Percentiles rank a stretch among this genome's conserved stretches.
phyloP scores from a whole-genome alignment of 23 tunicate species.

The Ciona savignyi region DNA sequence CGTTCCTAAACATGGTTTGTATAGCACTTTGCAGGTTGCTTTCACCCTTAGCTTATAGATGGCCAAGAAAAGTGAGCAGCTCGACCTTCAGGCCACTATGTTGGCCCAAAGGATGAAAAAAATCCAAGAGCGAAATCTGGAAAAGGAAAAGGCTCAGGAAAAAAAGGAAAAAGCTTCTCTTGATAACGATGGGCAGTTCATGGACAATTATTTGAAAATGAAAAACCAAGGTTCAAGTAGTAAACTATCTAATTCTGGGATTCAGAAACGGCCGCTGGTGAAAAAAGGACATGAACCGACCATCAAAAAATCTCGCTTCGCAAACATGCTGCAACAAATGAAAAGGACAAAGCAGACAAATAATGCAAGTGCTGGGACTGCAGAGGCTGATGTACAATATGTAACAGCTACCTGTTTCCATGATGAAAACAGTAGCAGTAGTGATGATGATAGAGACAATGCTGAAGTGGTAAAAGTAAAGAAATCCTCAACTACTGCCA shows the following conservation, averaged over 20 bases:
- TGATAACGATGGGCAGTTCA: slow-evolving; percentile 68
- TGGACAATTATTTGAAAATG: slow-evolving; percentile 66
- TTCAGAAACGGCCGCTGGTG: neutral
- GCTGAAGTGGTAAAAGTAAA: neutral
- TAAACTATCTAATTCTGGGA: slow-evolving; percentile 4
- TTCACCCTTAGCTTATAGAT: neutral
- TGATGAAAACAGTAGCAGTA: slow-evolving; percentile 44
- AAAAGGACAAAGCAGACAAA: slow-evolving; percentile 25
- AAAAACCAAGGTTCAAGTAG: neutral
- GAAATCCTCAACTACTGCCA: neutral
- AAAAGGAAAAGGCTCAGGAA: neutral
- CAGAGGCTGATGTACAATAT: slow-evolving; percentile 5
- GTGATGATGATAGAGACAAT: slow-evolving; percentile 25
- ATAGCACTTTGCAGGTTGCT: neutral
- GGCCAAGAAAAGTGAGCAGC: slow-evolving; percentile 25
- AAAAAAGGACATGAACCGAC: slow-evolving; percentile 9
- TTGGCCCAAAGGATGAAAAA: slow-evolving; percentile 50
- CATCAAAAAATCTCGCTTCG: slow-evolving; percentile 53
- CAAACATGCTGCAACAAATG: slow-evolving; percentile 86
- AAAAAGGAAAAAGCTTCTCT: neutral
- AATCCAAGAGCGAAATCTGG: slow-evolving; percentile 16
- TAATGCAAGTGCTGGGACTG: neutral
- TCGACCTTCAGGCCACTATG: slow-evolving; percentile 28
- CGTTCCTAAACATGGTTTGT: neutral
- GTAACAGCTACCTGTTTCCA: slow-evolving; percentile 55